Conservation (phyloP, 2,113 vertebrate genomes). For the Oreochromis tanganicae region DNA sequence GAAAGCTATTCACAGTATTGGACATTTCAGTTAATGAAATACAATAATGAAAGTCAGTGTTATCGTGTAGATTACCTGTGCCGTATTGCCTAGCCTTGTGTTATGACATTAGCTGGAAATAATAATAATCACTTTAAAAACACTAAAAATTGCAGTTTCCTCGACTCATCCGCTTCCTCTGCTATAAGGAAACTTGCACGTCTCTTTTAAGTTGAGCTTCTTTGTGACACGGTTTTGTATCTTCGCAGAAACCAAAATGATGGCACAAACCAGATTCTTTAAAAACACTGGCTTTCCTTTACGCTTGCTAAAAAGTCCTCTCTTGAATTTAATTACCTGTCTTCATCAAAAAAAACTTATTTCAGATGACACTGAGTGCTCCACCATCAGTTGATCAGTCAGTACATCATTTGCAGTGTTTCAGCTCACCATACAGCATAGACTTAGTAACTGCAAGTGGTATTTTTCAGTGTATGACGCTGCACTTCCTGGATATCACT, state of each 20-base stretch:
- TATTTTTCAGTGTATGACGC: background rate
- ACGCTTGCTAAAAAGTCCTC: background rate
- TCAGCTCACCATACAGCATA: background rate
- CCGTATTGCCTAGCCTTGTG: background rate
- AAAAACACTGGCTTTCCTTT: background rate
- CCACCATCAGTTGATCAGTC: background rate
- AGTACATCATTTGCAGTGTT: background rate
- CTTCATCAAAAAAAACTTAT: background rate
- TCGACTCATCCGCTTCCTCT: background rate
- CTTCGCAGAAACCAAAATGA: background rate
- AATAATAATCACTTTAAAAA: background rate
- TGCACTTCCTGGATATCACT: background rate
- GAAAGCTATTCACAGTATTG: background rate
- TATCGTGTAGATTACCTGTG: background rate
- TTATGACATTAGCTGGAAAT: background rate
- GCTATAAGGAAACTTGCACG: background rate
- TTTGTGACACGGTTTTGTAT: background rate
- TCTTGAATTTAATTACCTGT: background rate
- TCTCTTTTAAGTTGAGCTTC: fast-evolving
- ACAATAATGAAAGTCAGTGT: background rate
- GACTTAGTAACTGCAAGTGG: background rate
- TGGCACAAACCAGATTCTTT: background rate
- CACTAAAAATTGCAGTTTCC: background rate
- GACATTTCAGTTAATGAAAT: background rate
- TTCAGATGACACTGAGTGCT: background rate